Evolutionary conservation across 2,888 invertebrate species (phyloP).

Genomic region (Saturnia pavonia): DNA sequence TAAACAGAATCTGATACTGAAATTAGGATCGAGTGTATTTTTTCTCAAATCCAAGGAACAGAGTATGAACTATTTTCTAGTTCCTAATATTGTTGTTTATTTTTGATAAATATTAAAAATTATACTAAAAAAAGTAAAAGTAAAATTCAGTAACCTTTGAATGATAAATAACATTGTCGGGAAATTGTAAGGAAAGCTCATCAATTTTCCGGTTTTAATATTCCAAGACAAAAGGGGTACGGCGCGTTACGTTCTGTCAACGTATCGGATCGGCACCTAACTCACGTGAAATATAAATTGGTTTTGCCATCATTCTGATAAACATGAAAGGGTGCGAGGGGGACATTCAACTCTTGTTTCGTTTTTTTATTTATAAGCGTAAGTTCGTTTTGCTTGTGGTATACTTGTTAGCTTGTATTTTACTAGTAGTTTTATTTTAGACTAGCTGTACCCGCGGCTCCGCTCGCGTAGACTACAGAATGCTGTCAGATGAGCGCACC

Average conservation of each 20-base stretch:
- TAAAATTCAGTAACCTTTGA: constrained; percentile 8
- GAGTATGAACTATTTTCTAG: neutral
- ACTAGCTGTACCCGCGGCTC: too few species aligned
- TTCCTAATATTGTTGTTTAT: neutral
- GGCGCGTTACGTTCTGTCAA: constrained; percentile 33
- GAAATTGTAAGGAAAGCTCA: constrained; percentile 25
- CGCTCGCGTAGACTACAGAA: too few species aligned
- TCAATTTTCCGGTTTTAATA: constrained; percentile 45
- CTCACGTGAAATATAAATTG: constrained; percentile 23
- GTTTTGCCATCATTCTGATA: constrained; percentile 18
- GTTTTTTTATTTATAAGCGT: neutral
- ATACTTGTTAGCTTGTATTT: neutral
- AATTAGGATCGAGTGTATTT: neutral
- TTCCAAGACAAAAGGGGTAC: constrained; percentile 38
- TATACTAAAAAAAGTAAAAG: neutral
- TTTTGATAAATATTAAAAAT: neutral
- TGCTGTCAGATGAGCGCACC: too few species aligned
- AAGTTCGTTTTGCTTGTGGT: neutral
- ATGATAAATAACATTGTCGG: constrained; percentile 3
- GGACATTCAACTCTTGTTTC: constrained; percentile 1
- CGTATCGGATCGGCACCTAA: constrained; percentile 19
- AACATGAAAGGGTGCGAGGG: constrained; percentile 11
- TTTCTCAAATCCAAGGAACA: neutral
- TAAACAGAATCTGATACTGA: too few species aligned
- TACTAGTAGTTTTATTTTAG: neutral